Percentiles rank a stretch among this genome's conserved stretches.
phyloP scores from a whole-genome alignment of 1,140 invertebrate genomes.

The Pentalonia nigronervosa region DNA sequence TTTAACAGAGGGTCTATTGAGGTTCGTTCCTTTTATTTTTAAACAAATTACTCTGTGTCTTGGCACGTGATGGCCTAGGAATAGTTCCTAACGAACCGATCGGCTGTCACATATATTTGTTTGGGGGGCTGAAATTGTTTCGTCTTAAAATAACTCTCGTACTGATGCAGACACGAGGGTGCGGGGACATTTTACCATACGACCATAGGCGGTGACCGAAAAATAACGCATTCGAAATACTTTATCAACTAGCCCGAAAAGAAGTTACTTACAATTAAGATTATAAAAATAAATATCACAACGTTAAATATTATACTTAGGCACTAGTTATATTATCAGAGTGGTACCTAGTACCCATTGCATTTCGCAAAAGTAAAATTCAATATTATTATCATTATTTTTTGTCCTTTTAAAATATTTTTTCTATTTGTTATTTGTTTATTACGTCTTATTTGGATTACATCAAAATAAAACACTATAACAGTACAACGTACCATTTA shows the following conservation, averaged over 20 bases:
- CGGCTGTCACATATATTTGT: slow-evolving; percentile 35
- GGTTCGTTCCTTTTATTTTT: slow-evolving; percentile 47
- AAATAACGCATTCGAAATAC: background rate
- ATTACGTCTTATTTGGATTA: background rate
- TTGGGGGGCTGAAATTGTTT: slow-evolving; percentile 54
- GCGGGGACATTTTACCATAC: slow-evolving; percentile 29
- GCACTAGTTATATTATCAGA: background rate
- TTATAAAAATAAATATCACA: slow-evolving; percentile 21
- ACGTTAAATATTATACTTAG: background rate
- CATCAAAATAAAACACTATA: background rate
- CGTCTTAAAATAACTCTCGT: slow-evolving; percentile 36
- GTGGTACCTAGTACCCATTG: background rate
- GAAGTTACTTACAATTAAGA: background rate
- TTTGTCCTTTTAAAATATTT: background rate
- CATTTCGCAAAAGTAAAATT: background rate
- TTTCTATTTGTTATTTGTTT: background rate
- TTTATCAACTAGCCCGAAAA: background rate
- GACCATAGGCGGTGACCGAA: background rate
- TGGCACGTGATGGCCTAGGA: slow-evolving; percentile 52
- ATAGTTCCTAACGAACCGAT: slow-evolving; percentile 39
- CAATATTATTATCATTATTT: background rate
- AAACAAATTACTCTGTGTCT: slow-evolving; percentile 50
- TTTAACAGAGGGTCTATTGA: slow-evolving; percentile 49
- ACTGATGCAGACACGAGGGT: slow-evolving; percentile 26
- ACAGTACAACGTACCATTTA: background rate